Base-by-base conservation (phyloP, 2,113 vertebrate species). In the Gallinago undulata region DNA sequence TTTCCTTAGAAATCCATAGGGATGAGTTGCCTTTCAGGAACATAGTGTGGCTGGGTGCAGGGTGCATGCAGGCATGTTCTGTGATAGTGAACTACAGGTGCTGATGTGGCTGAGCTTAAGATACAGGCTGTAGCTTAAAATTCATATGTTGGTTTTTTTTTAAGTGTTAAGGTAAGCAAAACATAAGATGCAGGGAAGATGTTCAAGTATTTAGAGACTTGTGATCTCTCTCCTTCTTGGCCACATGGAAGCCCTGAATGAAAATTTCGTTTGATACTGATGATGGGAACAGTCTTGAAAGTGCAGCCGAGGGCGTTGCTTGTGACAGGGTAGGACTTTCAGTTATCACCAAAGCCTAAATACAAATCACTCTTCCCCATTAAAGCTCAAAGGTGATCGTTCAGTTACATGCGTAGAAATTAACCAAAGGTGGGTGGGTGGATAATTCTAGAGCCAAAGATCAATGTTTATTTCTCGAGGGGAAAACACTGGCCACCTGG, bases 31-130 rank as follows among this genome's bases (percentile, higher is more conserved):
- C 31, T 89, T 86, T 88, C 12, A 22, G 79, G 35, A 88, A 3
- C 9, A 11, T 15, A 5, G 28, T 43, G 10, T 4, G 2, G 16
- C 35, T 1, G 6, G 41, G 47, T 67, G 19, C 7, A 15, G 6
- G 41, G 47, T 67, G 19, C 7, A 15, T 1, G 0, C 33, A 39
- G 35, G 17, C 10, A 3, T 35, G 19, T 67, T 75, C 27, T 79
- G 41, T 63, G 13, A 19, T 24, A 41, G 6, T 30, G 31, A 72
- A 13, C 31, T 82, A 19, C 12, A 3, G 6, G 22, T 79, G 35
- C 2, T 1, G 7, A 57, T 57, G 86, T 56, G 70, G 15, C 56
- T 79, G 76, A 79, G 55, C 62, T 83, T 41, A 39, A 39, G 39
- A 16, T 69, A 16, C 14, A 45, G 37, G 8, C 17, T 53, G 55